phyloP scores from a whole-genome alignment of 2,113 vertebrate species.

The Puma concolor region DNA sequence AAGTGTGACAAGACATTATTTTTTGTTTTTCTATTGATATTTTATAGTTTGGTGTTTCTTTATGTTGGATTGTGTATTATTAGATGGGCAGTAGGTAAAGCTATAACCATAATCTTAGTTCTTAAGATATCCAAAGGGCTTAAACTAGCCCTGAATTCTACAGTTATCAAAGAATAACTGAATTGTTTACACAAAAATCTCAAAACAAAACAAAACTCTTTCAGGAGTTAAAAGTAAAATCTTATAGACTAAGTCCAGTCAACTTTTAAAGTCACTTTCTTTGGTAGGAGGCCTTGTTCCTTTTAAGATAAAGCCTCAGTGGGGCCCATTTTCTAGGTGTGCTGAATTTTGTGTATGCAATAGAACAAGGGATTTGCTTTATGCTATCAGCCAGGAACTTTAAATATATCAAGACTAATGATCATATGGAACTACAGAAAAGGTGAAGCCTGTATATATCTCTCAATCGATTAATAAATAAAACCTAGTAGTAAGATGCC shows the following conservation, averaged over 20 bases:
- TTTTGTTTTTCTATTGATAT: background rate
- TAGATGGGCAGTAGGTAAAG: background rate
- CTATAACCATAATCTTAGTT: background rate
- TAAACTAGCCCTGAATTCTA: background rate
- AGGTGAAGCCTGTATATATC: background rate
- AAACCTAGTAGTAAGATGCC: background rate
- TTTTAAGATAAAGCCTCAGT: background rate
- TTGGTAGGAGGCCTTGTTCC: background rate
- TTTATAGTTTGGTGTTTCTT: background rate
- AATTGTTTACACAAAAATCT: background rate
- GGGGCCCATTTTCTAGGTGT: rapidly evolving
- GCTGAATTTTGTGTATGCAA: background rate
- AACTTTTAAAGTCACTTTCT: background rate
- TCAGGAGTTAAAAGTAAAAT: background rate
- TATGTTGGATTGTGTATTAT: background rate
- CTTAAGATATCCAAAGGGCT: background rate
- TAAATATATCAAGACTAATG: background rate
- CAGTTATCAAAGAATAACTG: background rate
- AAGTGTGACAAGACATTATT: background rate
- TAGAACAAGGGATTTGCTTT: background rate
- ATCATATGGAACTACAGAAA: background rate
- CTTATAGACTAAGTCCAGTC: background rate
- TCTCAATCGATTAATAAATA: background rate
- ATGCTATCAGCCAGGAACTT: background rate
- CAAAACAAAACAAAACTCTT: background rate